Evolutionary conservation across 2,888 invertebrate genomes (phyloP), one percentile per base, ranked within the genome.

Genomic region (Dryobotodes eremita): DNA sequence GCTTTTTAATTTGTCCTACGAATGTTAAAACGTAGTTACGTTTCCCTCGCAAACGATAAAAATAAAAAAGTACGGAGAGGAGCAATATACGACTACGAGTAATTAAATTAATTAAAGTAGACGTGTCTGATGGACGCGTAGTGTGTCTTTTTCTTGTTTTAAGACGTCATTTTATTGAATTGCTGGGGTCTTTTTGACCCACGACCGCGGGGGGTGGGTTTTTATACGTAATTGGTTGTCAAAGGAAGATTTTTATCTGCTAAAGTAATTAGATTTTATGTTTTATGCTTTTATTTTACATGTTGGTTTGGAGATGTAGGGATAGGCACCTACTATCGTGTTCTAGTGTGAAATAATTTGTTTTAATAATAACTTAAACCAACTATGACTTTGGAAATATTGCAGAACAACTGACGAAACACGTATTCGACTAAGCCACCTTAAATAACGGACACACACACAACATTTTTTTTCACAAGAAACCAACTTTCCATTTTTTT

Each of bases 71-170:
- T 76, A 85, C 17, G 20, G 62, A 61, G 59, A 74, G 70, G 66
- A 85, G 86, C 83, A 84, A 86, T 89, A 88, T 88, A 89, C 82
- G 86, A 82, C 73, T 86, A 85, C 78, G 82, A 85, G 89, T 92
- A 91, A 92, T 92, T 92, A 93, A 94, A 91, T 94, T 93, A 94
- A 95, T 95, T 94, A 94, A 91, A 93, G 86, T 86, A 86, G 88
- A 86, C 91, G 89, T 88, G 87, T 83, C 90, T 89, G 90, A 90
- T 89, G 89, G 89, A 88, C 91, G 89, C 65, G 50, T 36, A 71
- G 82, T 85, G 79, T 89, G 90, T 91, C 88, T 88, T 90, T 89
- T 89, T 90, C 89, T 92, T 91, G 86, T 92, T 93, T 92, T 90
- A 91, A 93, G 92, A 91, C 86, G 90, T 90, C 90, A 90, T 89